Evolutionary conservation across 2,888 invertebrate species (phyloP), one percentile per base, ranked within the genome.

Genomic region (Aphodius sticticus): DNA sequence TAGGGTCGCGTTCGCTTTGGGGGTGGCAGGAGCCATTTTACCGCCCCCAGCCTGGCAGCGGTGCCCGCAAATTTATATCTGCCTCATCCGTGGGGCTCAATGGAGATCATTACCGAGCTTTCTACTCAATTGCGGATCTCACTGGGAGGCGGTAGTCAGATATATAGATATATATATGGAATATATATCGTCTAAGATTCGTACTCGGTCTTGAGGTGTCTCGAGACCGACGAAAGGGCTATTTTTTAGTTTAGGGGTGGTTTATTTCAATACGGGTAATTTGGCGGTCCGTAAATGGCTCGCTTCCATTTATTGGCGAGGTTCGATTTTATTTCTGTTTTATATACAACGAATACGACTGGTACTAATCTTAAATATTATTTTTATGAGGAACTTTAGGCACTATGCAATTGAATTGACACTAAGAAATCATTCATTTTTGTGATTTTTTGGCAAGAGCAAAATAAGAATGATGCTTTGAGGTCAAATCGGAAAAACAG

Each of bases 91-190:
- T 87, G 84, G 87, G 90, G 89, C 90, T 88, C 87, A 88, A 85
- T 87, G 89, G 89, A 89, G 88, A 88, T 91, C 91, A 89, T 89
- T 89, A 89, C 89, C 88, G 89, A 89, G 89, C 89, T 89, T 89
- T 89, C 89, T 89, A 89, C 89, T 89, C 89, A 89, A 89, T 89
- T 89, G 89, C 88, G 89, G 89, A 89, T 89, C 88, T 87, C 87
- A 87, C 85, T 74, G 53, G 53, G 53, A 53, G 53, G 53, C 53
- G 53, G 53, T 53, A 53, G 53, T 53, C 53, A 53, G 53, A 53
- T 53, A 53, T 53, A 53, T 53, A 53, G 53, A 53, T 53, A 12
- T 53, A 53, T 53, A 53, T 53, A 53, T 53, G 4, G 53, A 53
- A 53, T 53, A 53, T 53, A 53, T 53, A 53, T 9, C 53, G 53